phyloP scores from a whole-genome alignment of 2,797 vertebrate genomes.

The Gallinago stenura region DNA sequence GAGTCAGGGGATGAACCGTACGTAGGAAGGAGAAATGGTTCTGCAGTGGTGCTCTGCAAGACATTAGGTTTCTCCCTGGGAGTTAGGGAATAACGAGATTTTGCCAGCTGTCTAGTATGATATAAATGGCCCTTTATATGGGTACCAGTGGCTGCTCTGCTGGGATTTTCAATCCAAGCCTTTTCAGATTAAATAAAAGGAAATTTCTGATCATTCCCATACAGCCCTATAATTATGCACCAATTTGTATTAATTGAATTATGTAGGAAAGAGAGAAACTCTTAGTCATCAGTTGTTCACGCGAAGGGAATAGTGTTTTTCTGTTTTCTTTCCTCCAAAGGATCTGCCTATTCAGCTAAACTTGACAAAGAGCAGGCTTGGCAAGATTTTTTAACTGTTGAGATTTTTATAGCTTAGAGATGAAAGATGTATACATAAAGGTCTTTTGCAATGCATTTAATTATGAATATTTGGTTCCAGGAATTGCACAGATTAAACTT shows the following conservation, averaged over 20 bases:
- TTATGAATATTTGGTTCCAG: conserved; percentile 68
- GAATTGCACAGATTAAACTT: conserved; percentile 69
- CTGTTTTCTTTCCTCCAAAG: conserved; percentile 42
- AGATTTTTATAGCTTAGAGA: conserved; percentile 72
- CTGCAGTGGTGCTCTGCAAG: conserved; percentile 44
- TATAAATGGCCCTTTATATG: conserved; percentile 41
- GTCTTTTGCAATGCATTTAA: conserved; percentile 70
- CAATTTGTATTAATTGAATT: conserved; percentile 69
- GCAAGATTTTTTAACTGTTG: conserved; percentile 65
- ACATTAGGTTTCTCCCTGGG: conserved; percentile 63
- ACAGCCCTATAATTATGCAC: conserved; percentile 39
- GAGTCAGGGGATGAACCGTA: background rate
- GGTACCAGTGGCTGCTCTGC: conserved; percentile 23
- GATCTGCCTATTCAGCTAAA: conserved; percentile 68
- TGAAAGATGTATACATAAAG: conserved; percentile 62
- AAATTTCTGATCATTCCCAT: conserved; percentile 59
- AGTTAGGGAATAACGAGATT: conserved; percentile 55
- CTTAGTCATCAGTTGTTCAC: conserved; percentile 68
- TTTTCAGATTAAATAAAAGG: conserved; percentile 66
- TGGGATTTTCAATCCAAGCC: conserved; percentile 45
- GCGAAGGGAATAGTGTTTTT: conserved; percentile 44
- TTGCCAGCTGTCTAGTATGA: conserved; percentile 48
- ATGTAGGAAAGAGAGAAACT: conserved; percentile 71
- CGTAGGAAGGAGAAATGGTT: conserved; percentile 23
- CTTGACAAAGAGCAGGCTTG: conserved; percentile 45